Conservation (phyloP, 2,797 vertebrate species). For the Acanthurus tractus region DNA sequence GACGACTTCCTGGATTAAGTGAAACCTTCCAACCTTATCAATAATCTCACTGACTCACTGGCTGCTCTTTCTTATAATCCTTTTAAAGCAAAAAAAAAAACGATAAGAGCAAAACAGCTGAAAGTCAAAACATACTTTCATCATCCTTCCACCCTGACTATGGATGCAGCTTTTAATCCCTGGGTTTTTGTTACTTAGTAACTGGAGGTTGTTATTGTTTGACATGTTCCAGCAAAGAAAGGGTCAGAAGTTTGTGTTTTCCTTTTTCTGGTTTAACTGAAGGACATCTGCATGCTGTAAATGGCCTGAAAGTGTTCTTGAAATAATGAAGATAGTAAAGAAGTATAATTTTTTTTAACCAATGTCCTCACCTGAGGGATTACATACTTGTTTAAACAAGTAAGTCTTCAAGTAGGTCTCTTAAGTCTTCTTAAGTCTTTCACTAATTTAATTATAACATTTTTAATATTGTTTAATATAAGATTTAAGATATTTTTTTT, state of each 20-base stretch:
- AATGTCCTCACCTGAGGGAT: background rate
- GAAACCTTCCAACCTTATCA: constrained; percentile 76
- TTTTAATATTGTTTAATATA: background rate
- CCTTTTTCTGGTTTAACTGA: constrained; percentile 23
- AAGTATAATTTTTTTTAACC: constrained; percentile 15
- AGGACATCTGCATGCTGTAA: background rate
- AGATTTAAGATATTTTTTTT: background rate
- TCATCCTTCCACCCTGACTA: constrained; percentile 61
- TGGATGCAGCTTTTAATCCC: constrained; percentile 71
- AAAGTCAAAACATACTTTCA: constrained; percentile 72
- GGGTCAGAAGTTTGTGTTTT: constrained; percentile 45
- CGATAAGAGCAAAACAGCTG: constrained; percentile 52
- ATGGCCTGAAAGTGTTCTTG: background rate
- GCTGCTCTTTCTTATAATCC: constrained; percentile 74
- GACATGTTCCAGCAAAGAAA: constrained; percentile 45
- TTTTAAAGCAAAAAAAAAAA: constrained; percentile 64
- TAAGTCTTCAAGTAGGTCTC: background rate
- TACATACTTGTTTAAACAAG: background rate
- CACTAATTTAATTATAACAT: background rate
- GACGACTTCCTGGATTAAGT: constrained; percentile 70
- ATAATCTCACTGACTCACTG: constrained; percentile 69
- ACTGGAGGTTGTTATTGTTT: constrained; percentile 61
- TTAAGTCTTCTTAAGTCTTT: background rate
- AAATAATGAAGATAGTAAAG: background rate
- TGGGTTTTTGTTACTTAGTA: constrained; percentile 72